phyloP scores from a whole-genome alignment of 2,113 vertebrate species.

The Myotis lucifugus region DNA sequence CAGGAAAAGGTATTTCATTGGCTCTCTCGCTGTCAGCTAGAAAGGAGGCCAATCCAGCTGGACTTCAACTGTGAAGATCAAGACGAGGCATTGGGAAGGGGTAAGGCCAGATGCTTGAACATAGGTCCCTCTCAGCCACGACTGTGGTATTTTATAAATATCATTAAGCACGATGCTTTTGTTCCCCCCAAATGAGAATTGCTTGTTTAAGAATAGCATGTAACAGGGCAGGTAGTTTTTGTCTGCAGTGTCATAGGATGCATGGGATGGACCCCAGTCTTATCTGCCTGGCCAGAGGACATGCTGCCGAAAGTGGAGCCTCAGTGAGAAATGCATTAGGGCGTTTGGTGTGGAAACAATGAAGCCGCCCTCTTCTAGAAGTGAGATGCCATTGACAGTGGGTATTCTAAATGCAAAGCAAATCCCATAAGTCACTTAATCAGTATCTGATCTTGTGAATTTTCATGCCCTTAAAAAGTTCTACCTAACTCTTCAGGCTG shows the following conservation, averaged over 20 bases:
- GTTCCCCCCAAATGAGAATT: background rate
- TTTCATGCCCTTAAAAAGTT: background rate
- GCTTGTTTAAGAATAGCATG: background rate
- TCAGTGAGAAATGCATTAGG: background rate
- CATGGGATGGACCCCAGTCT: background rate
- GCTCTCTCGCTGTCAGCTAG: constrained; percentile 47
- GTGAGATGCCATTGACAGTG: background rate
- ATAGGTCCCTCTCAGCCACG: background rate
- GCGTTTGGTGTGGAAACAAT: background rate
- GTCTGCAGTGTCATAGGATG: background rate
- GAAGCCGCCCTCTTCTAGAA: background rate
- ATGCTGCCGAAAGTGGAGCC: background rate
- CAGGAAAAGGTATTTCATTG: constrained; percentile 72
- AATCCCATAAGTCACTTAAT: constrained; percentile 10
- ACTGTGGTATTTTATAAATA: background rate
- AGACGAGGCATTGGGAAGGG: background rate
- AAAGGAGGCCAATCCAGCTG: constrained; percentile 9
- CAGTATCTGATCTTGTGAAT: constrained; percentile 28
- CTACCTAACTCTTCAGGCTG: background rate
- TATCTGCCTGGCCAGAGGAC: background rate
- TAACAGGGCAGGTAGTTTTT: background rate
- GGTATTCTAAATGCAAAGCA: constrained; percentile 23
- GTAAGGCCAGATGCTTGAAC: background rate
- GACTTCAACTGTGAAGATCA: constrained; percentile 50
- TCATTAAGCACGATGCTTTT: background rate